phyloP scores from a whole-genome alignment of 2,113 vertebrate genomes.

The Plecotus auritus region DNA sequence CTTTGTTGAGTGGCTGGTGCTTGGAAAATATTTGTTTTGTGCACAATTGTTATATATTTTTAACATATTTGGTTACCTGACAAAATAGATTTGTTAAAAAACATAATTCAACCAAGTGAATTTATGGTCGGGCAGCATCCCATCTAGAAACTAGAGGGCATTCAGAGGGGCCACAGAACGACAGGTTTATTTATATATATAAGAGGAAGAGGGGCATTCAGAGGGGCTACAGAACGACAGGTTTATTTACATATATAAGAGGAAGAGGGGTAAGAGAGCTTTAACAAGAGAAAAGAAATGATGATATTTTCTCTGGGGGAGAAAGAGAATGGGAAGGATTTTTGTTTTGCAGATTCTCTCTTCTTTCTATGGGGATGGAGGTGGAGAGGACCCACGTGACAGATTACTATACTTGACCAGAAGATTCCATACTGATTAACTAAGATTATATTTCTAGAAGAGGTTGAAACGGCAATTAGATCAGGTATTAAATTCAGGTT shows the following conservation, averaged over 20 bases:
- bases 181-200: neutral
- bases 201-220: neutral
- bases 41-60: neutral
- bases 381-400: neutral
- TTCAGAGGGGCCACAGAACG: neutral
- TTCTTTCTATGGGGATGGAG: neutral
- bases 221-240: neutral
- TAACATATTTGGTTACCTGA: neutral
- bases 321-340: neutral
- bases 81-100: neutral
- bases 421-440: neutral
- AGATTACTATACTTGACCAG: neutral
- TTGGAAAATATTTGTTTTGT: neutral
- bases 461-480: neutral
- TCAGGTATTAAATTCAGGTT: neutral
- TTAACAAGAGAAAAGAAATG: neutral
- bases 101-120: neutral
- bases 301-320: neutral
- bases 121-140: neutral
- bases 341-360: neutral
- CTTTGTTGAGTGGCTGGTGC: neutral
- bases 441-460: neutral
- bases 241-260: neutral
- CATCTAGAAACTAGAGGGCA: neutral
- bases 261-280: neutral